phyloP scores from a whole-genome alignment of 1,140 invertebrate species.

The Phthorimaea operculella region DNA sequence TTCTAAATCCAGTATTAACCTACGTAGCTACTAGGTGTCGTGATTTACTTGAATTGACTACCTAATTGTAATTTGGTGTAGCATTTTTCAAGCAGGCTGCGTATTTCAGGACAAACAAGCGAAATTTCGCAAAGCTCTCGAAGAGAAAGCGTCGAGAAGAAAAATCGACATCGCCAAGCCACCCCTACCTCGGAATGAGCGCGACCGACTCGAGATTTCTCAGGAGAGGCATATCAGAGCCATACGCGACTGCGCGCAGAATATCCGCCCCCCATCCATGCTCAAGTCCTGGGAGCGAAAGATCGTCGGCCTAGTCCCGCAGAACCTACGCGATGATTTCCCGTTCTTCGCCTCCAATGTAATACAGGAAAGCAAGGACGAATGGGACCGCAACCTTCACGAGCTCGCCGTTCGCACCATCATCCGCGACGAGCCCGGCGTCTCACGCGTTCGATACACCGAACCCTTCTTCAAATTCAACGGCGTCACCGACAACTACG shows the following conservation, averaged over 20 bases:
- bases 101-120: constrained; percentile 49
- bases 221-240: constrained; percentile 51
- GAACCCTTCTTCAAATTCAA: constrained; percentile 68
- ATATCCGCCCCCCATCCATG: constrained; percentile 58
- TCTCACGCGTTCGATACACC: constrained; percentile 44
- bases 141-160: constrained; percentile 44
- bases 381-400: constrained; percentile 64
- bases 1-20: no score
- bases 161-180: constrained; percentile 47
- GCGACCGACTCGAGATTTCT: constrained; percentile 43
- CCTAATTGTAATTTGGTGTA: no score
- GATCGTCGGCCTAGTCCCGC: constrained; percentile 59
- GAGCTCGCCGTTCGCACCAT: constrained; percentile 61
- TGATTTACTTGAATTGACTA: no score
- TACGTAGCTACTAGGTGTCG: no score
- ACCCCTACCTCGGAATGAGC: constrained; percentile 28
- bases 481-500: constrained; percentile 70
- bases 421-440: constrained; percentile 58
- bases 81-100: no score
- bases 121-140: constrained; percentile 47
- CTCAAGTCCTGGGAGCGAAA: constrained; percentile 64
- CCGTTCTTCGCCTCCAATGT: constrained; percentile 50
- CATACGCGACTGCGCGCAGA: constrained; percentile 47
- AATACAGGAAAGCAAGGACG: constrained; percentile 60
- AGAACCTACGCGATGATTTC: constrained; percentile 50